These are phyloP conservation scores for Macrophya annulata DNA, from an alignment of 2,888 invertebrate species.

Conservation along the genomic window DNA sequence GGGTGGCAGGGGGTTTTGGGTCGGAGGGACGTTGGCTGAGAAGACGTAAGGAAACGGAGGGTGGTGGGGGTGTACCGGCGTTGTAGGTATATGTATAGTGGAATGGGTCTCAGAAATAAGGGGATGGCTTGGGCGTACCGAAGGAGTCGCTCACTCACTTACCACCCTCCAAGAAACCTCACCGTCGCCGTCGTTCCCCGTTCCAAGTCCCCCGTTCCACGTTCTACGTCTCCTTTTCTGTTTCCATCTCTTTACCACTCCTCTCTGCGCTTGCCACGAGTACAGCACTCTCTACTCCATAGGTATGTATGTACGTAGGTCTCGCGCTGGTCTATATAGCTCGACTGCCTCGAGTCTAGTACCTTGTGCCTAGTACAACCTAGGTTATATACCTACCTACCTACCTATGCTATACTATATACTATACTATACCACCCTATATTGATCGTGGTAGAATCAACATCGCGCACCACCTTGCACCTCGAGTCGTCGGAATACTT, in stretches of 20 bases:
- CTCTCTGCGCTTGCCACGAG: conserved; percentile 41
- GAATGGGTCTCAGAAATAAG: conserved; percentile 56
- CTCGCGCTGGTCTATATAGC: conserved; percentile 5
- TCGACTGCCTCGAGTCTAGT: conserved; percentile 30
- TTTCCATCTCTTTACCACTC: conserved; percentile 59
- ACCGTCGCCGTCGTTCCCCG: conserved; percentile 58
- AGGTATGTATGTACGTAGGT: conserved; percentile 3
- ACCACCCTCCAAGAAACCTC: conserved; percentile 67
- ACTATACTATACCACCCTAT: conserved; percentile 67
- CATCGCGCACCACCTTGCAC: conserved; percentile 48
- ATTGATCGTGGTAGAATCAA: conserved; percentile 75
- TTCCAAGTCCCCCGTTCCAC: conserved; percentile 63
- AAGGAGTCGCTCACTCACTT: conserved; percentile 75
- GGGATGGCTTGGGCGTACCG: conserved; percentile 64
- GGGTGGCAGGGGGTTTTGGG: conserved; percentile 60
- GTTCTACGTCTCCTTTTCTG: conserved; percentile 61
- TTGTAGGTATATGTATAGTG: conserved; percentile 44
- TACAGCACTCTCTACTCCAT: conserved; percentile 37
- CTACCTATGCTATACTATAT: conserved; percentile 62
- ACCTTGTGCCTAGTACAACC: conserved; percentile 44
- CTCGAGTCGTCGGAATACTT: conserved; percentile 28
- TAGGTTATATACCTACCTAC: conserved; percentile 44
- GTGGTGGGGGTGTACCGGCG: background rate
- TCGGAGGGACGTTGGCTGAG: background rate
- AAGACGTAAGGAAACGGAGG: conserved; percentile 49